A percentile compares a stretch with the other conserved stretches of the same genome.
phyloP scores from a whole-genome alignment of 2,113 vertebrate genomes.

The Platysteira castanea region DNA sequence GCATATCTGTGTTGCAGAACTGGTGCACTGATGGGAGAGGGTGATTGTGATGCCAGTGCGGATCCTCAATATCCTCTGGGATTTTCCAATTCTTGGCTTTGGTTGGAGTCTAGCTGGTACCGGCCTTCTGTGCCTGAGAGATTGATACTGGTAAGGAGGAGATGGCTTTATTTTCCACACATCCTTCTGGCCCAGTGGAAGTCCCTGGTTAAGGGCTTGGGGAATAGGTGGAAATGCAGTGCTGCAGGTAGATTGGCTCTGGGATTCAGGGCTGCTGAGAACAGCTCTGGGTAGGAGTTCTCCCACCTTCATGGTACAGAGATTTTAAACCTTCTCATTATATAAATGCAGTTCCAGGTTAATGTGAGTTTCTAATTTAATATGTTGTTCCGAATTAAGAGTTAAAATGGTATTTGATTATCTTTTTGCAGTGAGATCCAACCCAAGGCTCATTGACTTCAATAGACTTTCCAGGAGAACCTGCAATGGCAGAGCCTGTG shows the following conservation, averaged over 20 bases:
- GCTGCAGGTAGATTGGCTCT: not conserved
- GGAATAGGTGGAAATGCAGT: not conserved
- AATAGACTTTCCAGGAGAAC: constrained; percentile 31
- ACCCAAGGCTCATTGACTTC: constrained; percentile 55
- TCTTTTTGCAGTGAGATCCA: constrained; percentile 48
- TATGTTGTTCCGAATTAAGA: constrained; percentile 16
- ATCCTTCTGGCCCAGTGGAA: not conserved
- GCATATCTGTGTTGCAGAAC: not conserved
- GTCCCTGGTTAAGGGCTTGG: not conserved
- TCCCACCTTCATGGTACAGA: not conserved
- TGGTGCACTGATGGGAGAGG: not conserved
- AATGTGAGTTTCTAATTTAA: constrained; percentile 59
- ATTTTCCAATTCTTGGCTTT: not conserved
- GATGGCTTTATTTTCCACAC: not conserved
- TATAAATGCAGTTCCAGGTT: constrained; percentile 57
- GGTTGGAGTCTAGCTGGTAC: not conserved
- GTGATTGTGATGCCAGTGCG: not conserved
- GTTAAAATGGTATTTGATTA: constrained; percentile 54
- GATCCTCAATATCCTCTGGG: not conserved
- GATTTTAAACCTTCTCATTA: constrained; percentile 35
- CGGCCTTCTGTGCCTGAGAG: not conserved
- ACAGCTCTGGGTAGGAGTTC: not conserved
- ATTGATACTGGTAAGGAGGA: not conserved
- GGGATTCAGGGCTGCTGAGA: not conserved
- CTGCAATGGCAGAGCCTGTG: not conserved